phyloP scores from a whole-genome alignment of 2,113 vertebrate genomes.

The Thalassarche chlororhynchos region DNA sequence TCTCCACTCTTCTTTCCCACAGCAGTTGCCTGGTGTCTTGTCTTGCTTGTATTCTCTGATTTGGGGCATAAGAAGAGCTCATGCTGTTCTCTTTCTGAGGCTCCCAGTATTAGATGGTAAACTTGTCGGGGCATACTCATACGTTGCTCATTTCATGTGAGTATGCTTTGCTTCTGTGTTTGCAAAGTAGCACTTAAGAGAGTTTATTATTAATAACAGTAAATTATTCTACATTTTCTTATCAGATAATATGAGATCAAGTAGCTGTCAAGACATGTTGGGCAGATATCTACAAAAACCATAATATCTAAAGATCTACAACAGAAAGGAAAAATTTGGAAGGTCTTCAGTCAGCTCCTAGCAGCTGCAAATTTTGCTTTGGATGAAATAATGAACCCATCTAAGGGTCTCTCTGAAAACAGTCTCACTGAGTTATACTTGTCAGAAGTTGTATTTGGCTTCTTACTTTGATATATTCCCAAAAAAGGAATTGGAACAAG shows the following conservation, averaged over 20 bases:
- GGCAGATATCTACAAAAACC: slow-evolving; percentile 19
- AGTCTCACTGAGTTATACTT: neutral
- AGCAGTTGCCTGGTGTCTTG: neutral
- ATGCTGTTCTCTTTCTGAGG: neutral
- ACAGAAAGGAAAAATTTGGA: slow-evolving; percentile 51
- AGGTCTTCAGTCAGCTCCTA: slow-evolving; percentile 18
- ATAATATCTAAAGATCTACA: slow-evolving; percentile 38
- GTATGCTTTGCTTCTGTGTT: neutral
- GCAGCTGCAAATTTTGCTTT: slow-evolving; percentile 41
- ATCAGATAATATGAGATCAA: slow-evolving; percentile 41
- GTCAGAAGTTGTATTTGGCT: slow-evolving; percentile 6
- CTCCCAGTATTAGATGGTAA: neutral
- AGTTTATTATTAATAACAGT: slow-evolving; percentile 52
- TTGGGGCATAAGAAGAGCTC: neutral
- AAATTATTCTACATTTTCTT: slow-evolving; percentile 53
- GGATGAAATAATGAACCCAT: neutral
- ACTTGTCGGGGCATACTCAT: slow-evolving; percentile 30
- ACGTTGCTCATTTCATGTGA: neutral
- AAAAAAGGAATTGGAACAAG: neutral
- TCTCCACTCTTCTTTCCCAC: neutral
- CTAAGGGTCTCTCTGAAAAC: neutral
- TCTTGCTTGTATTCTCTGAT: neutral
- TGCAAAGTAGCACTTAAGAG: slow-evolving; percentile 25
- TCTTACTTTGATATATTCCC: neutral
- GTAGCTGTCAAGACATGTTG: slow-evolving; percentile 44